Evolutionary conservation across 2,888 invertebrate species (phyloP).

Genomic region (Eulithis testata): DNA sequence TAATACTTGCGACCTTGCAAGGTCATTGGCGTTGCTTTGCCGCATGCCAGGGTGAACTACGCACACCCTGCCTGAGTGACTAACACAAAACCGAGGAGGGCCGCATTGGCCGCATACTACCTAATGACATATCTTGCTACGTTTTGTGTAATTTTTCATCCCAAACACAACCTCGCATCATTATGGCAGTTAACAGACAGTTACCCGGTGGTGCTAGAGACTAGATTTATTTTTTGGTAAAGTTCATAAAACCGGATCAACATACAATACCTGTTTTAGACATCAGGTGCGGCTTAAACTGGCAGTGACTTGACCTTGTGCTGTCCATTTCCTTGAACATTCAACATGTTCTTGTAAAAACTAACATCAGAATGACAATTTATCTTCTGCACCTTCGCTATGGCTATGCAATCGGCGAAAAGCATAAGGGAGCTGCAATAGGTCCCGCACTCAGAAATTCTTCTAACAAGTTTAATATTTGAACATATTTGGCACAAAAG

Average conservation of each 20-base stretch:
- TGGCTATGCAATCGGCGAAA: neutral
- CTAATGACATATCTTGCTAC: slow-evolving; percentile 33
- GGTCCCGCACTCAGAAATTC: no score
- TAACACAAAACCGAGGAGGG: slow-evolving; percentile 33
- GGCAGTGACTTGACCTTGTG: slow-evolving; percentile 45
- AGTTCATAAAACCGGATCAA: slow-evolving; percentile 24
- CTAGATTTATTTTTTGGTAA: slow-evolving; percentile 22
- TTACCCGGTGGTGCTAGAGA: neutral
- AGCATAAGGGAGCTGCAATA: neutral
- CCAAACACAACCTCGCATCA: neutral
- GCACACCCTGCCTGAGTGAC: slow-evolving; percentile 45
- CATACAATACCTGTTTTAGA: slow-evolving; percentile 37
- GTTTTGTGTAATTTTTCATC: slow-evolving; percentile 9
- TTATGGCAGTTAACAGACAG: slow-evolving; percentile 8
- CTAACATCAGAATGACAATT: neutral
- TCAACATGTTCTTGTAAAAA: slow-evolving; percentile 15
- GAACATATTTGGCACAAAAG: slow-evolving; percentile 16
- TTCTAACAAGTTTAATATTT: slow-evolving; percentile 3
- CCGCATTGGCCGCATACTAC: slow-evolving; percentile 43
- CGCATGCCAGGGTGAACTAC: slow-evolving; percentile 49
- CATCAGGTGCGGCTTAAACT: slow-evolving; percentile 36
- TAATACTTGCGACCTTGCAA: slow-evolving; percentile 65
- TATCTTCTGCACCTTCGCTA: neutral
- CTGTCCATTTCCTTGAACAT: slow-evolving; percentile 48
- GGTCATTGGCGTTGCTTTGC: slow-evolving; percentile 60